Conservation (phyloP, 1,140 invertebrate species). For the Propsilocerus akamusi region DNA sequence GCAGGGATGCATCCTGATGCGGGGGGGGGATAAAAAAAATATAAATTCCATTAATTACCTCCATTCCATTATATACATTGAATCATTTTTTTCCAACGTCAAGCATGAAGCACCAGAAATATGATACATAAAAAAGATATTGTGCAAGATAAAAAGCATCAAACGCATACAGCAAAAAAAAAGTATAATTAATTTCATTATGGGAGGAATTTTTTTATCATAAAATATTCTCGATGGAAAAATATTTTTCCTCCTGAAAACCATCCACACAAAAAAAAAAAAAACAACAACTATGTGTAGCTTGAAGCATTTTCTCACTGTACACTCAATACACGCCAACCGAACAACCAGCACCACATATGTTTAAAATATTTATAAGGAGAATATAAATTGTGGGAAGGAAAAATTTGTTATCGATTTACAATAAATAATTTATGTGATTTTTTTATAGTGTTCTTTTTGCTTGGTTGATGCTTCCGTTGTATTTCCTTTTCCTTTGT, state of each 20-base stretch:
- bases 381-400: slow-evolving; percentile 1
- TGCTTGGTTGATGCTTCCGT: neutral
- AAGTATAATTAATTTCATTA: too few relatives aligned
- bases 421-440: neutral
- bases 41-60: too few relatives aligned
- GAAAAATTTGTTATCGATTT: slow-evolving; percentile 4
- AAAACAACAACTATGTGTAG: neutral
- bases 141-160: too few relatives aligned
- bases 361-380: neutral
- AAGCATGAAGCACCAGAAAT: neutral
- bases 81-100: too few relatives aligned
- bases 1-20: too few relatives aligned
- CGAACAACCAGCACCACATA: neutral
- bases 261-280: neutral
- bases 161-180: too few relatives aligned
- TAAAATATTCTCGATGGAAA: too few relatives aligned
- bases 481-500: neutral
- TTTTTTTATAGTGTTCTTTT: neutral
- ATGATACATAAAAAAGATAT: too few relatives aligned
- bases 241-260: too few relatives aligned
- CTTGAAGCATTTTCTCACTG: neutral
- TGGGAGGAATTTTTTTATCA: too few relatives aligned
- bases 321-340: neutral
- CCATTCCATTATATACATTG: too few relatives aligned
- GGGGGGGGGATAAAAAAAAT: too few relatives aligned